These are phyloP conservation scores for Brachionus rubens DNA, from an alignment of 1,140 invertebrate genomes.

Conservation along the genomic window DNA sequence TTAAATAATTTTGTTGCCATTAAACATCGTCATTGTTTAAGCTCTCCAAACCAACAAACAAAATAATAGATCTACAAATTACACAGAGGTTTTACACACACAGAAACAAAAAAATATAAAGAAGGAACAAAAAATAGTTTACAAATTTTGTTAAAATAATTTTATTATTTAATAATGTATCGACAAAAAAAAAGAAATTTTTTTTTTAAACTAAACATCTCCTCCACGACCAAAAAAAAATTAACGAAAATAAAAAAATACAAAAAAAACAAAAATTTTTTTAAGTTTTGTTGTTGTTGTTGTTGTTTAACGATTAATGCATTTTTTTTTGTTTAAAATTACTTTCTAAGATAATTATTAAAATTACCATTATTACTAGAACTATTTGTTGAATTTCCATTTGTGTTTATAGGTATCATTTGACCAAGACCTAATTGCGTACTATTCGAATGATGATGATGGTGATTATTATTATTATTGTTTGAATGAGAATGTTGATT, in stretches of 20 bases:
- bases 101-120: conserved; percentile 5
- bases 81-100: no score
- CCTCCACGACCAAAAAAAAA: conserved; percentile 35
- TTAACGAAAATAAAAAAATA: conserved; percentile 8
- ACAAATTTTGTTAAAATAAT: conserved; percentile 1
- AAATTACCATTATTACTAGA: conserved; percentile 29
- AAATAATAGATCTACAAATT: no score
- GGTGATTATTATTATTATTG: background rate
- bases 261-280: conserved; percentile 31
- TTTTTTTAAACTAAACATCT: conserved; percentile 4
- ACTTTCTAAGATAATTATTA: conserved; percentile 28
- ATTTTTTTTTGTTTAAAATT: background rate
- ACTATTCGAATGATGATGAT: background rate
- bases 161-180: conserved; percentile 40
- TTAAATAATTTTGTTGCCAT: no score
- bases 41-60: no score
- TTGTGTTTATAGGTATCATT: conserved; percentile 38
- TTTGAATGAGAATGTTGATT: conserved; percentile 12
- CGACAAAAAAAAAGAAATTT: conserved; percentile 17
- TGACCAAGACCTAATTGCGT: conserved; percentile 22
- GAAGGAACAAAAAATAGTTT: background rate
- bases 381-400: conserved; percentile 21
- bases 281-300: background rate
- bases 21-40: no score
- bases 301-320: background rate